Base-by-base conservation (phyloP, 2,888 invertebrate genomes). In the Caenorhabditis panamensis region DNA sequence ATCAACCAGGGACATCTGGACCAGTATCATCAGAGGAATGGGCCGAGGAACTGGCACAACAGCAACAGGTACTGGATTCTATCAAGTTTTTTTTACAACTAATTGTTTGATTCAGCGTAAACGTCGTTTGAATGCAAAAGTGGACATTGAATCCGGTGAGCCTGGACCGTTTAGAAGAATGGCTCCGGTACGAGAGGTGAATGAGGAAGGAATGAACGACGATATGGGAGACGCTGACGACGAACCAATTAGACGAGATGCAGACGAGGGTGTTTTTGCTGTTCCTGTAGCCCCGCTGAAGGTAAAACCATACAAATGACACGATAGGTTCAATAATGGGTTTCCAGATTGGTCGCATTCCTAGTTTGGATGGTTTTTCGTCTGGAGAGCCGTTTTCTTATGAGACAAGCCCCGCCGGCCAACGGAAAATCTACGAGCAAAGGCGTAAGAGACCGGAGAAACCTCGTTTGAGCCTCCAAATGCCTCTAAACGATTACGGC, bases 211-310 rank as follows among this genome's bases (percentile, higher is more conserved):
- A 4, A 51, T 51, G 3, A 11, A 31, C 20, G 24, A 8, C 11
- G 61, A 69, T 4, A 41, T 31, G 24, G 41, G 37, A 1, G 61
- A 69, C 11, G 26, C 11, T 5, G 53, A 53, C 26, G 26, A 53
- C 26, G 53, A 53, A 26, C 24, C 53, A 26, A 13, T 13, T 53
- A n/a, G n/a, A n/a, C n/a, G 53, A 5, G 13, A 13, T 5, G 31
- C 54, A 3, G 26, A 53, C 16, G 31, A n/a, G 2, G 26, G 9
- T 5, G 54, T 26, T 28, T 56, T 56, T 56, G 54, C 54, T 6
- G 31, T 56, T 11, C 54, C 54, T 18, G 31, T 11, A 1, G 53
- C 26, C 1, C 53, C 53, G 8, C 8, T 18, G 22, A 49, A 11
- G 11, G 49, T 49, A 20, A 49, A 11, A 49, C 2, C 11, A 20